Conservation (phyloP, 2,113 vertebrate genomes). For the Hippocampus barbouri region DNA sequence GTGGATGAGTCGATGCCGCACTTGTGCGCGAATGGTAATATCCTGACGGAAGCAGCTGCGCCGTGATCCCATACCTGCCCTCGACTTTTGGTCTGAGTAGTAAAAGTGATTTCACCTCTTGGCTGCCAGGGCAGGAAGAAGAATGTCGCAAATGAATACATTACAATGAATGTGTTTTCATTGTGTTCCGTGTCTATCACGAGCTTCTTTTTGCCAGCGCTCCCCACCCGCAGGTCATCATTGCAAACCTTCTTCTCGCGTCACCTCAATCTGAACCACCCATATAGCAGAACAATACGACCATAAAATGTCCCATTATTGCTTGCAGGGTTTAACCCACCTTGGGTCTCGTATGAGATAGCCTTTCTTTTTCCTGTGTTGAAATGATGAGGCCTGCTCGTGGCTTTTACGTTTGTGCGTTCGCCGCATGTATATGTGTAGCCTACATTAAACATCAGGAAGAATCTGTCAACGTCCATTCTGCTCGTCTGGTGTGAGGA, state of each 20-base stretch:
- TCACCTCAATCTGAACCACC: slow-evolving; percentile 49
- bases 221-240: neutral
- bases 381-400: slow-evolving; percentile 24
- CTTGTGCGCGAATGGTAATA: neutral
- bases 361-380: slow-evolving; percentile 46
- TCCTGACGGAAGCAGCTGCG: slow-evolving; percentile 65
- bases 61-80: slow-evolving; percentile 53
- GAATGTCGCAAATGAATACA: neutral
- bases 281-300: slow-evolving; percentile 38
- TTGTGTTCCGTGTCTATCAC: neutral
- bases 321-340: slow-evolving; percentile 20
- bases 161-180: neutral
- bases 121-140: slow-evolving; percentile 34
- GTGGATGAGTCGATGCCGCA: slow-evolving; percentile 2
- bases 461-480: slow-evolving; percentile 62
- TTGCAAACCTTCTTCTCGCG: neutral
- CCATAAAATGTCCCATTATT: slow-evolving; percentile 15
- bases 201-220: neutral
- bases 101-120: slow-evolving; percentile 34
- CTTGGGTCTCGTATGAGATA: slow-evolving; percentile 38
- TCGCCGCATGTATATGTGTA: slow-evolving; percentile 28
- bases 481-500: slow-evolving; percentile 44
- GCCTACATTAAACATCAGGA: slow-evolving; percentile 40
- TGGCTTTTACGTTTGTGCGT: slow-evolving; percentile 10
- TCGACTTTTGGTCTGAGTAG: slow-evolving; percentile 46